These are phyloP conservation scores for Desmophyllum pertusum DNA, from an alignment of 92 coral and sea anemone genomes.

Conservation along the genomic window DNA sequence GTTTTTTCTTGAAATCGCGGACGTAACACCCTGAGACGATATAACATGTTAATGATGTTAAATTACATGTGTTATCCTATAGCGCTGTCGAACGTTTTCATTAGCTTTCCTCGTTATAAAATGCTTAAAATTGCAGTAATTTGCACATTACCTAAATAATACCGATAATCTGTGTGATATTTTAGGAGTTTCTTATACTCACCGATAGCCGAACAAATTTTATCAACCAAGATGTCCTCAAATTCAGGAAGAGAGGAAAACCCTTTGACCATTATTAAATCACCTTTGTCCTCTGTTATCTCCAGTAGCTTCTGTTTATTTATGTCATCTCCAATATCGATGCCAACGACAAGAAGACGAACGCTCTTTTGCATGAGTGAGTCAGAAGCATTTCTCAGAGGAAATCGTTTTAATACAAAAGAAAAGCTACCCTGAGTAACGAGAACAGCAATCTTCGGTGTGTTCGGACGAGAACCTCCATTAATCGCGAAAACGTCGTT, in stretches of 20 bases:
- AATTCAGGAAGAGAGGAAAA: neutral
- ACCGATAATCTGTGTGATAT: no score
- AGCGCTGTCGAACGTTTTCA: no score
- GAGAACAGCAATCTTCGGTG: neutral
- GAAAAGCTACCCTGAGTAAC: neutral
- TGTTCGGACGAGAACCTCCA: neutral
- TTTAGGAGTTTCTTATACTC: neutral
- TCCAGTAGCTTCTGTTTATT: neutral
- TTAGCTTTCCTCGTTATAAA: no score
- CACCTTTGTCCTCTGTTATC: neutral
- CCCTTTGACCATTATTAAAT: neutral
- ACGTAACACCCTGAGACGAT: no score
- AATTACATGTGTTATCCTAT: no score
- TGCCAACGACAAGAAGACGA: neutral
- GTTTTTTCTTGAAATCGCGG: no score
- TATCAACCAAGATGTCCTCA: constrained; percentile 7
- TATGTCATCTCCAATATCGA: neutral
- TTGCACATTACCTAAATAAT: no score
- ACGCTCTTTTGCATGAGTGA: neutral
- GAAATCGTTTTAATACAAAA: neutral
- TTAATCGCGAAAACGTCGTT: neutral
- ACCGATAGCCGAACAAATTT: constrained; percentile 21
- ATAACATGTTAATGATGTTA: no score
- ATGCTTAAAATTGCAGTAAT: no score
- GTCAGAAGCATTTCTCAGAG: neutral